Evolutionary conservation across 1,140 invertebrate genomes (phyloP).

Genomic region (Coelopa frigida): DNA sequence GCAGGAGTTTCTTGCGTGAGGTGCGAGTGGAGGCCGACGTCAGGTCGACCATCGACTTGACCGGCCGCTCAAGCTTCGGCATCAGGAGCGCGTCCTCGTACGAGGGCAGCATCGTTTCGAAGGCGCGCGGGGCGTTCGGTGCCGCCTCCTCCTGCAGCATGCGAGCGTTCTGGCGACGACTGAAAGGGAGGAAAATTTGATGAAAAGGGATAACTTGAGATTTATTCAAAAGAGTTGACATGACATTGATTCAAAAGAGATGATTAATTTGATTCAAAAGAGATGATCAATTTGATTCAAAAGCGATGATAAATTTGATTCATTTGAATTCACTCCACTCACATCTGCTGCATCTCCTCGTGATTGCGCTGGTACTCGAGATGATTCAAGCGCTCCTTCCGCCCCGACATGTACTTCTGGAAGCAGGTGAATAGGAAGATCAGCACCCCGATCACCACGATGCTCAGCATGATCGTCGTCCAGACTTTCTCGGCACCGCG

Average conservation of each 20-base stretch:
- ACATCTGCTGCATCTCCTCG: slow-evolving; percentile 53
- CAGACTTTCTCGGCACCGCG: slow-evolving; percentile 50
- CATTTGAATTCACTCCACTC: slow-evolving; percentile 43
- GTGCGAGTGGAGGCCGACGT: slow-evolving; percentile 5
- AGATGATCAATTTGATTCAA: too few species aligned
- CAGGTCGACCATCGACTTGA: slow-evolving; percentile 51
- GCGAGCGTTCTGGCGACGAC: slow-evolving; percentile 49
- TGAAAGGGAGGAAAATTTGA: slow-evolving; percentile 5
- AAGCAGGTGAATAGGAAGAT: slow-evolving; percentile 18
- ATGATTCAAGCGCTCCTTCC: slow-evolving; percentile 29
- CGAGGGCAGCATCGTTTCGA: slow-evolving; percentile 61
- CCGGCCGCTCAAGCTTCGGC: slow-evolving; percentile 54
- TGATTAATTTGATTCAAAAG: not conserved
- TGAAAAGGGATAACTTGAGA: not conserved
- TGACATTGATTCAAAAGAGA: not conserved
- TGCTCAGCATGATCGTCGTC: slow-evolving; percentile 52
- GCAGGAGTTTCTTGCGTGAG: slow-evolving; percentile 28
- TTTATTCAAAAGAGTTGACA: not conserved
- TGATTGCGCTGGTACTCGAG: slow-evolving; percentile 34
- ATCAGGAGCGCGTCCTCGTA: slow-evolving; percentile 66
- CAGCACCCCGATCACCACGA: slow-evolving; percentile 17
- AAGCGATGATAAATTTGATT: not conserved
- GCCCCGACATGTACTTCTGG: slow-evolving; percentile 46
- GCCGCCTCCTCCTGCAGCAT: slow-evolving; percentile 51
- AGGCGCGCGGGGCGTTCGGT: slow-evolving; percentile 49